Base-by-base conservation (phyloP, 2,797 vertebrate genomes). In the Columba guinea region DNA sequence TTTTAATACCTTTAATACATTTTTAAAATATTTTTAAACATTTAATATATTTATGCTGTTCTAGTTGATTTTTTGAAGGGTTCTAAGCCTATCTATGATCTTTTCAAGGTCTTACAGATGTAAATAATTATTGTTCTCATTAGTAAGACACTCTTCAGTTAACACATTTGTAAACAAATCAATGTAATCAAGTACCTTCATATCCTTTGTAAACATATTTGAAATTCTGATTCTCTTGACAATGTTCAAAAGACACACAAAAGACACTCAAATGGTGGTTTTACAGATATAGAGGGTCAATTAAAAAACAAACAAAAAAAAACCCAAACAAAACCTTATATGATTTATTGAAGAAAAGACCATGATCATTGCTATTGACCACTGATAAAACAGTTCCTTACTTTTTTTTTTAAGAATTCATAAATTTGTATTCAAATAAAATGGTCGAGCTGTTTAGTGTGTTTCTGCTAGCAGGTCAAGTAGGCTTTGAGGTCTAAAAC, bases 311-410 rank as follows among this genome's bases (percentile, higher is more conserved):
- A 35, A 35, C 35, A 35, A 35, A 20, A 44, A 44, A 46, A 46
- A 46, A 20, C 2, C 19, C 19, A 46, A 20, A 46, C 19, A 46
- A 46, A 46, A 46, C 5, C 3, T 60, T 23, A 30, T 0, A 0
- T 20, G 23, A 32, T 44, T 68, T 89, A 74, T 28, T n/a, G 73
- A 86, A 62, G 21, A 83, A 53, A 62, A 76, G 7, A 21, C 1
- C 17, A 41, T 37, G 7, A 41, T 62, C 8, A 11, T n/a, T 34
- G 23, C 9, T 76, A 49, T 27, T 71, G 48, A 76, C 7, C 41
- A 48, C 8, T 58, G 19, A 48, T 34, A 51, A 71, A 89, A 73
- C 4, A 13, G 18, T 10, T 46, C 14, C 41, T 37, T 34, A 14
- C 34, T 16, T 24, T 35, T 21, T 21, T 55, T 55, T 32, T 17